A percentile compares a stretch with the other conserved stretches of the same genome.
phyloP scores from a whole-genome alignment of 2,888 invertebrate genomes.

The Sminthurides aquaticus region DNA sequence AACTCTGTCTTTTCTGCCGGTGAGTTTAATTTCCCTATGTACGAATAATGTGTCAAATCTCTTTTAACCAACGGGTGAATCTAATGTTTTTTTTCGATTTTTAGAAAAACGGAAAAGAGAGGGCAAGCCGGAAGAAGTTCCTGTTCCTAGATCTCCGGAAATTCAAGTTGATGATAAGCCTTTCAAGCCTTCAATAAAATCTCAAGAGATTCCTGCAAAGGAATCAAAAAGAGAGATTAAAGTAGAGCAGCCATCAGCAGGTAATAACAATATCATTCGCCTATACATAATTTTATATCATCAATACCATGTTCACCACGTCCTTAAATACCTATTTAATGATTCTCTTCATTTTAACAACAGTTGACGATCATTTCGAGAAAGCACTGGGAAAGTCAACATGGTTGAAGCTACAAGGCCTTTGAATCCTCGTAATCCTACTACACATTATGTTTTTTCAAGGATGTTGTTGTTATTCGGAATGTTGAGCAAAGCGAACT shows the following conservation, averaged over 20 bases:
- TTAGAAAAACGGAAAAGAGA: slow-evolving; percentile 1
- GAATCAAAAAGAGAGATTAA: slow-evolving; percentile 7
- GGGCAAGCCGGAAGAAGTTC: background rate
- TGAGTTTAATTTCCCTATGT: background rate
- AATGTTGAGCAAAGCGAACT: background rate
- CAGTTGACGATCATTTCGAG: slow-evolving; percentile 86
- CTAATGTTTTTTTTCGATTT: background rate
- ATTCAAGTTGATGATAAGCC: background rate
- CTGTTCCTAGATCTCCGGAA: background rate
- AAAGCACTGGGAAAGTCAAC: slow-evolving; percentile 71
- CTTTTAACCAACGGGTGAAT: too few relatives aligned
- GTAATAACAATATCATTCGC: background rate
- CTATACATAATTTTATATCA: background rate
- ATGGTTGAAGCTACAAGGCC: slow-evolving; percentile 53
- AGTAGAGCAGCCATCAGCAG: background rate
- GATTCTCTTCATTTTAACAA: slow-evolving; percentile 43
- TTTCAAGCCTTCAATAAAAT: background rate
- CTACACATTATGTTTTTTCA: too few relatives aligned
- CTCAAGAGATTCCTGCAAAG: background rate
- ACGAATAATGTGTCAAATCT: too few relatives aligned
- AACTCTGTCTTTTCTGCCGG: background rate
- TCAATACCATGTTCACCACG: too few relatives aligned
- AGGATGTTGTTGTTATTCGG: background rate
- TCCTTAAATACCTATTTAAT: too few relatives aligned
- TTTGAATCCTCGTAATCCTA: background rate